Evolutionary conservation across 2,113 vertebrate genomes (phyloP), one percentile per base, ranked within the genome.

Genomic region (Alectura lathami): DNA sequence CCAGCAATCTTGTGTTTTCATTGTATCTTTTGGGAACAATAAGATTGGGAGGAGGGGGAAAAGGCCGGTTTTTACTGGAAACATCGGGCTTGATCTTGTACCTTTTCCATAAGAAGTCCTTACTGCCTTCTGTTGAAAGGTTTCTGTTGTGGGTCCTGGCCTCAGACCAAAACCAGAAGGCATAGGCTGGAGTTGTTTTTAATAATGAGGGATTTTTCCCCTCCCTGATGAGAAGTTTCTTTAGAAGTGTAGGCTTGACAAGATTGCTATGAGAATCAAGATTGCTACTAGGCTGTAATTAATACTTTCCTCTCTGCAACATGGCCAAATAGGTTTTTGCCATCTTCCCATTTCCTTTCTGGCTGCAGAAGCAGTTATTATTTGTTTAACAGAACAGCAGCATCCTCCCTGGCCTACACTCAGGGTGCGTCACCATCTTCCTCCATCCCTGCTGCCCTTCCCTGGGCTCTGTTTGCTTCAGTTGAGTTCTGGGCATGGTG

Each of bases 1-100:
- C 94, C 94, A 96, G 30, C 94, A 92, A 83, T 96, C 89, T 97
- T 93, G 36, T 95, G 16, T 92, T 97, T 96, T 93, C 89, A 78
- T 95, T 94, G n/a, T 96, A 64, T 96, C 43, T 95, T 94, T 95
- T 72, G 75, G 87, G 91, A 91, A 91, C 90, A 94, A 76, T 77
- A 27, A 77, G 88, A 77, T 8, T 79, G 77, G 86, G 60, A 81
- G 47, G 64, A 63, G 30, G 57, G 72, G 47, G 45, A 66, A 77
- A 76, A 64, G 75, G 81, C 32, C 67, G 81, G 64, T 45, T n/a
- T 96, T 83, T 76, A 54, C 77, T 93, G 60, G 48, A 45, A 86
- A 73, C 2, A 0, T 34, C 30, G 63, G 83, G 66, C 68, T 85
- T 56, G 56, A 48, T 94, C 68, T 53, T 86, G 36, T 57, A 88